Conservation (phyloP, 2,797 vertebrate genomes). For the Sebastes baramenuke region DNA sequence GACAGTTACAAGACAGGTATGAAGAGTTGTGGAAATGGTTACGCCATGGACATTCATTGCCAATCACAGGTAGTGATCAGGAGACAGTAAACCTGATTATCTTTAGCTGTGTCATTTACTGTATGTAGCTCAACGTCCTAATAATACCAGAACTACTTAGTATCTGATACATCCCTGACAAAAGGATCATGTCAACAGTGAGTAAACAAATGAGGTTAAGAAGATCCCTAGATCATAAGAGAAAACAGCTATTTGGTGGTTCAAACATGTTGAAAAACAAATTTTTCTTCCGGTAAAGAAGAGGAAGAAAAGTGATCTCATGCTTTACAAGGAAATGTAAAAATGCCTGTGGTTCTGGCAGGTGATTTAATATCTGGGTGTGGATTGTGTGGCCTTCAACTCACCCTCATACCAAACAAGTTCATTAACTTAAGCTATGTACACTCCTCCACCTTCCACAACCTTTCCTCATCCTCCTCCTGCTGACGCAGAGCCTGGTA, state of each 20-base stretch:
- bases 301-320: not conserved
- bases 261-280: not conserved
- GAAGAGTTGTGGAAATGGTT: not conserved
- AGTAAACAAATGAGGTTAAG: not conserved
- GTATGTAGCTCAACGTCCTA: not conserved
- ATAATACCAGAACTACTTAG: not conserved
- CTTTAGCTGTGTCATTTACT: not conserved
- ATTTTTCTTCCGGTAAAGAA: not conserved
- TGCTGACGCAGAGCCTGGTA: constrained; percentile 1
- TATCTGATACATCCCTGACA: not conserved
- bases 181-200: not conserved
- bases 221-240: not conserved
- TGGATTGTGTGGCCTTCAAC: not conserved
- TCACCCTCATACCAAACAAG: not conserved
- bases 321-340: not conserved
- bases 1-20: not conserved
- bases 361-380: constrained; percentile 18
- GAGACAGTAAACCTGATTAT: not conserved
- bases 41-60: not conserved
- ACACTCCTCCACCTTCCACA: constrained; percentile 17
- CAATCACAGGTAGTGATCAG: not conserved
- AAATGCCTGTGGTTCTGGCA: constrained; percentile 12
- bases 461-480: constrained; percentile 1
- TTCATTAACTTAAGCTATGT: constrained; percentile 14
- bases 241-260: not conserved